Evolutionary conservation across 2,888 invertebrate species (phyloP).

Genomic region (Drosophila kokeensis): DNA sequence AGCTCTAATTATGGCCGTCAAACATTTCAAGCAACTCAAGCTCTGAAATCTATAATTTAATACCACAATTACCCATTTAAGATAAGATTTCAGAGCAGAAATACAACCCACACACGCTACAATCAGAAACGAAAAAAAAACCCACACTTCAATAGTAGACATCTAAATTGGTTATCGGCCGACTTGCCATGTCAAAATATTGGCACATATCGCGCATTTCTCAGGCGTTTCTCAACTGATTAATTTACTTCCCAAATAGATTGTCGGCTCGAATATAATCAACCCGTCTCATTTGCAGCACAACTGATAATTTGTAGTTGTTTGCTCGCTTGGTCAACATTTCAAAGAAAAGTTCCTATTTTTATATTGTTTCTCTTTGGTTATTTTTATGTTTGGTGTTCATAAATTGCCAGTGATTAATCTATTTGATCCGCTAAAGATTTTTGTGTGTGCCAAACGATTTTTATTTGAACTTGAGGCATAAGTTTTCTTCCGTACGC

Average conservation of each 20-base stretch:
- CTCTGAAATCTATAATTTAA: background rate
- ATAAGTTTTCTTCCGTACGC: slow-evolving; percentile 17
- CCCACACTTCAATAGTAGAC: background rate
- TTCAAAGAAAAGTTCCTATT: slow-evolving; percentile 28
- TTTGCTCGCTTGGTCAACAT: slow-evolving; percentile 3
- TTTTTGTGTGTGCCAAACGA: slow-evolving; percentile 63
- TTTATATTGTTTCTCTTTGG: slow-evolving; percentile 48
- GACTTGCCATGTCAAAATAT: slow-evolving; percentile 1
- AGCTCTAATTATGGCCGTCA: background rate
- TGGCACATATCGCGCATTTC: background rate
- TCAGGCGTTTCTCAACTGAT: slow-evolving; percentile 4
- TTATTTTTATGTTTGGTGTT: slow-evolving; percentile 59
- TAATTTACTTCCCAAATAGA: slow-evolving; percentile 28
- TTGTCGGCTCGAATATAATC: slow-evolving; percentile 5
- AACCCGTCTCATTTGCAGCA: background rate
- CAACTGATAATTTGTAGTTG: slow-evolving; percentile 24
- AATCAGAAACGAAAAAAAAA: background rate
- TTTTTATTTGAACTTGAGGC: slow-evolving; percentile 78
- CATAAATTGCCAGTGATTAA: slow-evolving; percentile 76
- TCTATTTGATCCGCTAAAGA: slow-evolving; percentile 68
- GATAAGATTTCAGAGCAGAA: slow-evolving; percentile 24
- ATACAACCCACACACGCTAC: background rate
- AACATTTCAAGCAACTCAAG: background rate
- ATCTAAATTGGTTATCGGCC: slow-evolving; percentile 5
- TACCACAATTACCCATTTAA: slow-evolving; percentile 3